phyloP scores from a whole-genome alignment of 2,113 vertebrate species.

The Thalassoma bifasciatum region DNA sequence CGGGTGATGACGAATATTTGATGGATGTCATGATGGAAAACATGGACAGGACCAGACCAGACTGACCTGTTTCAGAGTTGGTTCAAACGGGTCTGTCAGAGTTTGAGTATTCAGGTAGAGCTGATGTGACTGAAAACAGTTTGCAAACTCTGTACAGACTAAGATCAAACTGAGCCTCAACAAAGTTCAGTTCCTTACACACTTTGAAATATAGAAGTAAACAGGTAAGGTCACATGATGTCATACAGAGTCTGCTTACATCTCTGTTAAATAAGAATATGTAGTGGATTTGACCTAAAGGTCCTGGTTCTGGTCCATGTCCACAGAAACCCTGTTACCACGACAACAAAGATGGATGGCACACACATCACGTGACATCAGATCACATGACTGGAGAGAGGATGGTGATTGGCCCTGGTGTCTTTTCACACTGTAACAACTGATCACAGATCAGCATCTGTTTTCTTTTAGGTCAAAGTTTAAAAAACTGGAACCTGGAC shows the following conservation, averaged over 20 bases:
- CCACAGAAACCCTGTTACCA: constrained; percentile 21
- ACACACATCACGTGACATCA: constrained; percentile 45
- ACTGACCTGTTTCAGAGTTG: background rate
- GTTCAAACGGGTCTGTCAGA: too few species aligned
- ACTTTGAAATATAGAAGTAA: too few species aligned
- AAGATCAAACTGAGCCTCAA: too few species aligned
- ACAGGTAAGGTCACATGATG: too few species aligned
- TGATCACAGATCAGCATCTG: background rate
- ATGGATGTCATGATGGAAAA: constrained; percentile 11
- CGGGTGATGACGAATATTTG: background rate
- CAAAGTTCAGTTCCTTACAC: too few species aligned
- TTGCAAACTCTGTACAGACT: too few species aligned
- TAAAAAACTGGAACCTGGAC: background rate
- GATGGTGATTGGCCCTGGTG: constrained; percentile 47
- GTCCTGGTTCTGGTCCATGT: background rate
- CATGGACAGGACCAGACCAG: background rate
- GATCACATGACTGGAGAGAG: constrained; percentile 59
- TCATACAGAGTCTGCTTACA: too few species aligned
- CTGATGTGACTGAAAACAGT: too few species aligned
- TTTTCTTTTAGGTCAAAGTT: background rate
- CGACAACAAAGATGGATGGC: constrained; percentile 48
- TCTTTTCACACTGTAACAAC: constrained; percentile 64
- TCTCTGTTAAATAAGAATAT: too few species aligned
- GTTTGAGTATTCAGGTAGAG: too few species aligned
- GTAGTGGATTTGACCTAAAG: background rate